A percentile compares a stretch with the other conserved stretches of the same genome.
Conservation (phyloP, 1,140 invertebrate genomes). For the Andrena cerasifolii region DNA sequence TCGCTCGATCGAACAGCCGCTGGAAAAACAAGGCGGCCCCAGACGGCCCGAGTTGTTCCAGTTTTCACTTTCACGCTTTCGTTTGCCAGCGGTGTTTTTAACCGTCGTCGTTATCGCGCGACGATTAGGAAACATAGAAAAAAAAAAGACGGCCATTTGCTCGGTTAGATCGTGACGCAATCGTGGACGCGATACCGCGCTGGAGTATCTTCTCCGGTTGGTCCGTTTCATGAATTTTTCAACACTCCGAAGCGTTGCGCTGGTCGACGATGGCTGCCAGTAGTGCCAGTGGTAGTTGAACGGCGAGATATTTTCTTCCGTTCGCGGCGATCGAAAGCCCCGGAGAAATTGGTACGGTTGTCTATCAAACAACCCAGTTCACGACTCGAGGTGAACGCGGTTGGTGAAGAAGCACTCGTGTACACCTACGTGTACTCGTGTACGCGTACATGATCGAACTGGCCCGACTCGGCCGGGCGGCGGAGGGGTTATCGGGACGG, state of each 20-base stretch:
- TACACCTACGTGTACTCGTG: no score
- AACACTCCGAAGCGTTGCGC: no score
- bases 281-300: no score
- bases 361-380: no score
- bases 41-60: background rate
- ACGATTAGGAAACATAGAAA: slow-evolving; percentile 41
- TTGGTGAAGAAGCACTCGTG: background rate
- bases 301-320: no score
- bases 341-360: no score
- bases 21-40: no score
- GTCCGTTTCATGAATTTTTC: slow-evolving; percentile 39
- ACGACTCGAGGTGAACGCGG: background rate
- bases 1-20: background rate
- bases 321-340: no score
- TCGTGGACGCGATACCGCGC: slow-evolving; percentile 17
- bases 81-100: slow-evolving; percentile 51
- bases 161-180: slow-evolving; percentile 46
- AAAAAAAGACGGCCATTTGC: slow-evolving; percentile 58
- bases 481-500: slow-evolving; percentile 69
- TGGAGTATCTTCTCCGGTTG: background rate
- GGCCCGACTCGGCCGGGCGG: no score
- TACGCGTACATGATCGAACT: slow-evolving; percentile 71
- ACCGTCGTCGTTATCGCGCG: slow-evolving; percentile 43
- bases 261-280: no score
- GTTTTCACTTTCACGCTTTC: background rate